Evolutionary conservation across 2,797 vertebrate species (phyloP).

Genomic region (Lagorchestes hirsutus): DNA sequence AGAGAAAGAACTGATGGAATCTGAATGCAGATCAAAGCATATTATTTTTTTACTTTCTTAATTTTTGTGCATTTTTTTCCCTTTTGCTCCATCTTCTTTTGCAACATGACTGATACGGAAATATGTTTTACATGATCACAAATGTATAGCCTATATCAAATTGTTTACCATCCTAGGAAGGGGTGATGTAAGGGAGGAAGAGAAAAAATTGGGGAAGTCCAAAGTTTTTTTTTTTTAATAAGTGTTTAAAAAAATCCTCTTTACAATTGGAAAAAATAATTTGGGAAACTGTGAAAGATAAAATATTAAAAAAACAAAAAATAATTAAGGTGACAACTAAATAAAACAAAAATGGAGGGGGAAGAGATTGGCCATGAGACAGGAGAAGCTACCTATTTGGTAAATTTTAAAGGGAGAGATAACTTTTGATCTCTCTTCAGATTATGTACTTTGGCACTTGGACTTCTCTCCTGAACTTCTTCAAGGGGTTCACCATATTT

Average conservation of each 20-base stretch:
- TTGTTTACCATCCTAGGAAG: not conserved
- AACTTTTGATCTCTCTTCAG: not conserved
- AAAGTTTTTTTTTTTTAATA: not conserved
- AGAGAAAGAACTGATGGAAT: not conserved
- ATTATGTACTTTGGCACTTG: not conserved
- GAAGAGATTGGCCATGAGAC: not conserved
- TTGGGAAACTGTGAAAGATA: not conserved
- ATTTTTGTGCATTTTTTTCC: not conserved
- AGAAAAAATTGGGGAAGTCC: not conserved
- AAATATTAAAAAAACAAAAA: not conserved
- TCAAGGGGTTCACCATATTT: not conserved
- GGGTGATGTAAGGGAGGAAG: not conserved
- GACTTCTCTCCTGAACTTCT: not conserved
- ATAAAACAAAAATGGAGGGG: not conserved
- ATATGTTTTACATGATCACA: not conserved
- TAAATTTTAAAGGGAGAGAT: not conserved
- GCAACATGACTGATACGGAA: not conserved
- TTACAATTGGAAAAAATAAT: not conserved
- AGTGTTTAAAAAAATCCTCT: not conserved
- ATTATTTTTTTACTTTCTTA: not conserved
- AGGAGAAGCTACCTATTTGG: not conserved
- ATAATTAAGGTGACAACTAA: not conserved
- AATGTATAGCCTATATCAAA: not conserved
- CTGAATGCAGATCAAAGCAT: not conserved
- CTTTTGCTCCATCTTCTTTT: not conserved